A percentile compares a stretch with the other conserved stretches of the same genome.
phyloP scores from a whole-genome alignment of 1,140 invertebrate species.

The Venturia canescens region DNA sequence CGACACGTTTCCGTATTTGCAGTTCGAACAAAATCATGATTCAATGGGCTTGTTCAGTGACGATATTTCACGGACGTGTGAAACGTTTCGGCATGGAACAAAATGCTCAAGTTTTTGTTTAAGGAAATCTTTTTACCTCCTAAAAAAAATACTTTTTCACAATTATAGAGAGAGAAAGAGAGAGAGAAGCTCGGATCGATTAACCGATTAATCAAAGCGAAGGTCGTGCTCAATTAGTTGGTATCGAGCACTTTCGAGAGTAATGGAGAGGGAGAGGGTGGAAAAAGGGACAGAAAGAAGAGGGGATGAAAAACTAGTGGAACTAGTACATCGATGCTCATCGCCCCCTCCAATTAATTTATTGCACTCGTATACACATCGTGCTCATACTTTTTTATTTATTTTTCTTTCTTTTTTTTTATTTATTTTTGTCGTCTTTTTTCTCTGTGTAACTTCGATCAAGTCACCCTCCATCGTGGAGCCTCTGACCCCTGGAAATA shows the following conservation, averaged over 20 bases:
- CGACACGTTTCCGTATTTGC: too few species aligned
- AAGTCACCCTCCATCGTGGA: not conserved
- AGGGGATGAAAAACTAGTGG: not conserved
- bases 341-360: constrained; percentile 62
- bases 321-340: constrained; percentile 17
- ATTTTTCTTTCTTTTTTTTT: constrained; percentile 29
- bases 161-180: too few species aligned
- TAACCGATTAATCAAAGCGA: constrained; percentile 65
- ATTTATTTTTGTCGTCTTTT: constrained; percentile 26
- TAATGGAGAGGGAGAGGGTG: not conserved
- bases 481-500: not conserved
- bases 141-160: too few species aligned
- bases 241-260: constrained; percentile 58
- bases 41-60: too few species aligned
- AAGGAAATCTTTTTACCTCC: not conserved
- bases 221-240: constrained; percentile 65
- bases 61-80: constrained; percentile 17
- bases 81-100: not conserved
- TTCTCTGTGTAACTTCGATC: not conserved
- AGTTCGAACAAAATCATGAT: too few species aligned
- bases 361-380: constrained; percentile 54
- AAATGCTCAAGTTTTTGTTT: not conserved
- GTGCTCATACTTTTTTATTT: constrained; percentile 42
- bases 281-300: not conserved
- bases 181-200: constrained; percentile 50